Conservation (phyloP, 1,140 invertebrate species). For the Drosophila lacertosa region DNA sequence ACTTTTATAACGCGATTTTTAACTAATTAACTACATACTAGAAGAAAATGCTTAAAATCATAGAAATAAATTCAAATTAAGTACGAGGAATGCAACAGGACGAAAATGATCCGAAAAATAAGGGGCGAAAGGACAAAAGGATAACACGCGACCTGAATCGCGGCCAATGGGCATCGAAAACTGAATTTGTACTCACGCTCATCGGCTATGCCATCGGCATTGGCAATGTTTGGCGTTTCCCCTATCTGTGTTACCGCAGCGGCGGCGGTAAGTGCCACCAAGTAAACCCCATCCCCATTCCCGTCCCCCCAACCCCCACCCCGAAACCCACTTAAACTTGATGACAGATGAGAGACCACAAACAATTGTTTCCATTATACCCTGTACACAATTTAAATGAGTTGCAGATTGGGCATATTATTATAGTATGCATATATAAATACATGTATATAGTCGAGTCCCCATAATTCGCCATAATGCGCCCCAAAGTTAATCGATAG, state of each 20-base stretch:
- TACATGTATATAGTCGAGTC: no score
- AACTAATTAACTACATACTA: no score
- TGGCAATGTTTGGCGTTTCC: conserved; percentile 93
- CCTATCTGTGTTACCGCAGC: conserved; percentile 89
- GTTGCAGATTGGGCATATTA: no score
- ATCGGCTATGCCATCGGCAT: conserved; percentile 91
- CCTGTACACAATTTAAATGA: no score
- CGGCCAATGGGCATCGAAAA: conserved; percentile 87
- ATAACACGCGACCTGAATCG: conserved; percentile 68
- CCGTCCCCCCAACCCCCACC: neutral
- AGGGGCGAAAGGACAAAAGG: conserved; percentile 31
- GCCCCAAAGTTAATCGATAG: no score
- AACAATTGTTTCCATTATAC: no score
- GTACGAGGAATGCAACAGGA: conserved; percentile 18
- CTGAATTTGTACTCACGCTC: conserved; percentile 90
- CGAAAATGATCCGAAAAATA: neutral
- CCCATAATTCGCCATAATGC: no score
- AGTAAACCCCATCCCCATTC: neutral
- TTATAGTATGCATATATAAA: no score
- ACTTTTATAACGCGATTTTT: no score
- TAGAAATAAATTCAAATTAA: neutral
- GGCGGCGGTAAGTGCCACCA: conserved; percentile 82
- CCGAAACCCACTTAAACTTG: no score
- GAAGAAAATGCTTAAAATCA: neutral
- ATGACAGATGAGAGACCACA: no score